Evolutionary conservation across 2,797 vertebrate species (phyloP), one percentile per base, ranked within the genome.

Genomic region (Triplophysa bombifrons): DNA sequence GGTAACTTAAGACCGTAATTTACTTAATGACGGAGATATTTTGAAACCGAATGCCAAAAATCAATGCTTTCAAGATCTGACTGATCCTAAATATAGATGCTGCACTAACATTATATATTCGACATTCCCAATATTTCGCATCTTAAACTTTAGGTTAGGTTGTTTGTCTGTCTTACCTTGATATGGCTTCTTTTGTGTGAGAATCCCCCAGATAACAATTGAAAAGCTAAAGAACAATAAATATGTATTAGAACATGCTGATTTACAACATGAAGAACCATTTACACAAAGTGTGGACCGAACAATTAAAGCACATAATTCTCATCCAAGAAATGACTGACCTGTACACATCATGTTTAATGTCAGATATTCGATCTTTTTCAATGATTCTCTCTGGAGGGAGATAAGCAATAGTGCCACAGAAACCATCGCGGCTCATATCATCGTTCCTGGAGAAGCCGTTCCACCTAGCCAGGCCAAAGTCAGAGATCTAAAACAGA

Each of bases 291-390:
- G 4, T 53, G 2, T 51, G 19, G 34, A 38, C 34, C 7, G 34
- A 6, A 38, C 34, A 38, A 41, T 11, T 41, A 0, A 11, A 41
- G 38, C 38, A 41, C 38, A 41, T 41, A 41, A 2, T 2, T 51
- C 16, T 10, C 7, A 8, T 0, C 2, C 63, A 58, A 34, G 67
- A 58, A 61, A 68, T 34, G 27, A 74, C 94, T 63, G 65, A 98
- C 98, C 97, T 99, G 94, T 99, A 99, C 7, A 99, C 95, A 0
- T 99, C 98, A 0, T 99, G 97, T 82, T 98, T 98, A 86, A 95
- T 97, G 93, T 99, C 96, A 0, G 98, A 98, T 85, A 95, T 94
- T 69, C 94, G 88, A 91, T 96, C 96, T 86, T 98, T 98, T 90
- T 98, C 95, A 5, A 96, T 95, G 91, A 99, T 98, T 79, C 98